Conservation (phyloP, 2,888 invertebrate species). For the Drosophila atripex region DNA sequence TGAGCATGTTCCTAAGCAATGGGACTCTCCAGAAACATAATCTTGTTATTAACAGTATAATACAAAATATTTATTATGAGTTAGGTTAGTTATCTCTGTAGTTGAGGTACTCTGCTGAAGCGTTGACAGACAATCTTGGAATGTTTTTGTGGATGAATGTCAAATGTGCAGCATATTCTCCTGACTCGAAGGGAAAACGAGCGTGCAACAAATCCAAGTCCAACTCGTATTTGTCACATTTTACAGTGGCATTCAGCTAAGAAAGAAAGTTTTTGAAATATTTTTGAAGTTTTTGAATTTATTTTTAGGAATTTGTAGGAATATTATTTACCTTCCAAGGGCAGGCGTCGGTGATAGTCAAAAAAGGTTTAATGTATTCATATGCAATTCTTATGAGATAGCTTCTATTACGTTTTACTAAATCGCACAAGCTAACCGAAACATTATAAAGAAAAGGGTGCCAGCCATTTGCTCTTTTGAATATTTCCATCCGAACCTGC, state of each 20-base stretch:
- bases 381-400: slow-evolving; percentile 5
- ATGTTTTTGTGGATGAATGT: neutral
- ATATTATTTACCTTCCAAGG: neutral
- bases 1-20: no score
- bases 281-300: neutral
- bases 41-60: no score
- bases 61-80: no score
- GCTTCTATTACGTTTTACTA: neutral
- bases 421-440: neutral
- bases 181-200: slow-evolving; percentile 18
- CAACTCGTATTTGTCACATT: slow-evolving; percentile 8
- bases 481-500: slow-evolving; percentile 13
- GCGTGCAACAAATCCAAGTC: slow-evolving; percentile 4
- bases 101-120: no score
- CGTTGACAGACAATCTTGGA: neutral
- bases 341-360: neutral
- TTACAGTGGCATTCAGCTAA: neutral
- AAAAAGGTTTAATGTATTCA: slow-evolving; percentile 12
- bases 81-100: no score
- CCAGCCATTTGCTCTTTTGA: slow-evolving; percentile 43
- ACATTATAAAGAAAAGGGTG: slow-evolving; percentile 37
- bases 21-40: neutral
- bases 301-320: neutral
- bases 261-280: neutral
- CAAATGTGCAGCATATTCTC: slow-evolving; percentile 8